A percentile compares a stretch with the other conserved stretches of the same genome.
These are phyloP conservation scores for Scaptomyza polygonia DNA, from an alignment of 2,888 invertebrate genomes.

Conservation along the genomic window DNA sequence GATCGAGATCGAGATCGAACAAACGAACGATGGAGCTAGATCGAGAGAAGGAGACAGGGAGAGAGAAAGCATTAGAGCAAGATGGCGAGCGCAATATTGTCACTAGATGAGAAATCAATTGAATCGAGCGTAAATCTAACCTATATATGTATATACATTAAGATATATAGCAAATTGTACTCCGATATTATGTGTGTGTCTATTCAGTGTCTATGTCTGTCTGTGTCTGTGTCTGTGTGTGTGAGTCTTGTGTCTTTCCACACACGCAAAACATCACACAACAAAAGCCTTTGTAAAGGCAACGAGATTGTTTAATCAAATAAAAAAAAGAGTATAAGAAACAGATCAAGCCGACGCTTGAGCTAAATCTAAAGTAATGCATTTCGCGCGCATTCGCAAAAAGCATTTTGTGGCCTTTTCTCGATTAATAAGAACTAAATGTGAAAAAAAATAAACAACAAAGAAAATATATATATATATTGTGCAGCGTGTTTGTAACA, in stretches of 20 bases:
- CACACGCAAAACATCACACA: not conserved
- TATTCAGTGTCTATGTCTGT: conserved; percentile 37
- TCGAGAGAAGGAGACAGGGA: conserved; percentile 2
- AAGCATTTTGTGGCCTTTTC: conserved; percentile 76
- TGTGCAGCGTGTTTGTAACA: conserved; percentile 45
- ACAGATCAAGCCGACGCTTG: conserved; percentile 12
- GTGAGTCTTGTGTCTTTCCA: conserved; percentile 17
- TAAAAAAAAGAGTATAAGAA: not conserved
- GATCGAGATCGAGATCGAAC: conserved; percentile 5
- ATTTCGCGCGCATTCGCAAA: conserved; percentile 65
- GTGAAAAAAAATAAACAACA: conserved; percentile 28
- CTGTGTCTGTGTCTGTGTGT: not conserved
- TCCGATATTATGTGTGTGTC: conserved; percentile 72
- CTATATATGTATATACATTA: conserved; percentile 24
- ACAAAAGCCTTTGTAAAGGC: conserved; percentile 7
- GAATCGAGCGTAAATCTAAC: conserved; percentile 41
- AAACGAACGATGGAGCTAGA: not conserved
- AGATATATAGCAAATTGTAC: conserved; percentile 71
- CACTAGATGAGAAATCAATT: conserved; percentile 17
- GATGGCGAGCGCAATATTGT: conserved; percentile 25
- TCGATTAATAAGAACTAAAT: conserved; percentile 48
- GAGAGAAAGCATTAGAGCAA: conserved; percentile 45
- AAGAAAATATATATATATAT: conserved; percentile 14
- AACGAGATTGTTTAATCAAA: conserved; percentile 6
- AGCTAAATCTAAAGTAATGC: conserved; percentile 44